Evolutionary conservation across 2,797 vertebrate species (phyloP), one percentile per base, ranked within the genome.

Genomic region (Poeciliopsis turneri): DNA sequence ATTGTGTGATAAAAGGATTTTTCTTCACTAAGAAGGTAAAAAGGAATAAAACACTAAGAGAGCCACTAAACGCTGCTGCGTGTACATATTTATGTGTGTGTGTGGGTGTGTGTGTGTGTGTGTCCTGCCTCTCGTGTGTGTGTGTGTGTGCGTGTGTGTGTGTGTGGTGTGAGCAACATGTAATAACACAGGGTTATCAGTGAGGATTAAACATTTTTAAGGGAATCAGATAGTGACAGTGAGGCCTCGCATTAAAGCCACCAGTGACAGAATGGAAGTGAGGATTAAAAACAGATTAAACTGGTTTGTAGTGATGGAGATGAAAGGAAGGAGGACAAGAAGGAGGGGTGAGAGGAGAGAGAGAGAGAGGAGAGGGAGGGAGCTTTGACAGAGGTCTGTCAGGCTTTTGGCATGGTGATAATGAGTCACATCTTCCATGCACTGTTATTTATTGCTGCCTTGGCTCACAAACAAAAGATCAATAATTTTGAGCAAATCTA

Each of bases 1-100:
- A 98, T 99, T 99, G 98, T 99, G 97, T 99, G 98, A 99, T 99
- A 99, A 99, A 99, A 99, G 97, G 97, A 98, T 99, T 99, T 99
- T 98, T 97, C 90, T 89, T 91, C 92, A 97, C 97, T 98, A 98
- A 98, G 97, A 99, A 98, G 97, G 98, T 98, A 94, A 94, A 93
- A 94, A 97, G 97, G 97, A 98, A 99, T 98, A 98, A 98, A 99
- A 98, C 97, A 98, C 86, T 92, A 88, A 80, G 97, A 97, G 97
- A 97, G 97, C 97, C 96, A 97, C 97, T 96, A 96, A 97, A 94
- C 96, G 92, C 64, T 84, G 90, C 82, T 84, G 90, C 78, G 92
- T 87, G 88, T 88, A 89, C 88, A 88, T 88, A 88, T 91, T 90
- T 91, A 64, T 76, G 66, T 20, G 64, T 80, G 74, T 76, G 77